phyloP scores from a whole-genome alignment of 2,888 invertebrate species.

The Psylliodes chrysocephalus region DNA sequence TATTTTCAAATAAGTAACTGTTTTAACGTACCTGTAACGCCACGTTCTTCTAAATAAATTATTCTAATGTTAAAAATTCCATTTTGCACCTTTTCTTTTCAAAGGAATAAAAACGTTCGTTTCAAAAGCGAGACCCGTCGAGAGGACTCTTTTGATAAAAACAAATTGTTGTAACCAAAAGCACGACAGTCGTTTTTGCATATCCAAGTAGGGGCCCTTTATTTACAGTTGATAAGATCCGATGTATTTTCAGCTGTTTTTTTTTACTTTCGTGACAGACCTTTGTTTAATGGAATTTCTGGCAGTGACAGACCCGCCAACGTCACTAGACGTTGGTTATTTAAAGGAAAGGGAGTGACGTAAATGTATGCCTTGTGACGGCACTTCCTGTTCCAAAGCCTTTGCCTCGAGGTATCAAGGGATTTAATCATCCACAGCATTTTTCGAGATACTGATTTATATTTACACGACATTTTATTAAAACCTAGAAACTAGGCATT shows the following conservation, averaged over 20 bases:
- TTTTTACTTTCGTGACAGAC: constrained; percentile 42
- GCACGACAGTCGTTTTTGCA: constrained; percentile 8
- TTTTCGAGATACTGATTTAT: too few species aligned
- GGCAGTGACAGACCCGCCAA: constrained; percentile 51
- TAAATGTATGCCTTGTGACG: constrained; percentile 26
- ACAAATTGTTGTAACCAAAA: not conserved
- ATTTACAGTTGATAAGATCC: constrained; percentile 22
- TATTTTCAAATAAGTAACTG: too few species aligned
- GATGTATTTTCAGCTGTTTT: constrained; percentile 23
- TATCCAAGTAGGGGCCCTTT: constrained; percentile 20
- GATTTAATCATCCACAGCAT: too few species aligned
- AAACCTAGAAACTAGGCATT: too few species aligned
- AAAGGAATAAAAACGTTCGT: too few species aligned
- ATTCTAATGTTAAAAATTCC: too few species aligned
- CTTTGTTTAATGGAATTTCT: constrained; percentile 51
- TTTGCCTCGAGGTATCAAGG: too few species aligned
- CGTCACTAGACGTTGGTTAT: constrained; percentile 45
- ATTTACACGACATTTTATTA: too few species aligned
- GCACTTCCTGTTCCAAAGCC: constrained; percentile 31
- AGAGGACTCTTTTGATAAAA: not conserved
- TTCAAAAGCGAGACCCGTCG: too few species aligned
- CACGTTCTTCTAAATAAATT: too few species aligned
- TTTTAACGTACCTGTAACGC: too few species aligned
- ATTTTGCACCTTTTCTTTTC: too few species aligned
- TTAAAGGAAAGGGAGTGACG: constrained; percentile 38